phyloP scores from a whole-genome alignment of 2,113 vertebrate species.

The Antechinus flavipes region DNA sequence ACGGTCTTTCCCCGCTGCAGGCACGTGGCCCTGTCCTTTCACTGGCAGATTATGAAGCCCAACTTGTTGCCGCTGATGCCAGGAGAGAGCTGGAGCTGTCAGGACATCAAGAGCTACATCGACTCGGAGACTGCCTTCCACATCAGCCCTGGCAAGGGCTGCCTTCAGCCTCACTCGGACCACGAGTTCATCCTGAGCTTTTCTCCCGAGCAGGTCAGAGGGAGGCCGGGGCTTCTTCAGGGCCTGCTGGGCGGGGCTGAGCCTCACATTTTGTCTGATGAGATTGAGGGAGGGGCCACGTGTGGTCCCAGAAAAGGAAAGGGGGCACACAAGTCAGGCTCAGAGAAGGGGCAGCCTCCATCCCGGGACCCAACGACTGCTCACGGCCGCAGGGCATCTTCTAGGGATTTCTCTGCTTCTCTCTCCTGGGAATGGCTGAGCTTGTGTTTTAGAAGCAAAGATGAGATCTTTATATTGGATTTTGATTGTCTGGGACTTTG shows the following conservation, averaged over 20 bases:
- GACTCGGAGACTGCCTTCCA: conserved; percentile 88
- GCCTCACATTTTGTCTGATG: background rate
- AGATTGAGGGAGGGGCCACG: background rate
- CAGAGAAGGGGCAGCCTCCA: rapidly evolving
- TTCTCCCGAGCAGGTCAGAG: conserved; percentile 89
- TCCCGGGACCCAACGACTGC: background rate
- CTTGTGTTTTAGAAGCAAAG: background rate
- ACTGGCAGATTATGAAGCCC: conserved; percentile 92
- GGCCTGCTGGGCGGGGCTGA: rapidly evolving
- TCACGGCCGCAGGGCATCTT: background rate
- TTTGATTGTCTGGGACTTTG: background rate
- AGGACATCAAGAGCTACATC: conserved; percentile 76
- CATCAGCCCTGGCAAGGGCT: conserved; percentile 86
- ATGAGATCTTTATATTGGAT: background rate
- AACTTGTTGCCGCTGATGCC: conserved; percentile 83
- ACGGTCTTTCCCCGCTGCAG: conserved; percentile 78
- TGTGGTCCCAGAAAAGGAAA: background rate
- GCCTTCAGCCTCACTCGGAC: conserved; percentile 85
- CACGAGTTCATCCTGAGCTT: conserved; percentile 90
- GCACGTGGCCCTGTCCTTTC: conserved; percentile 91
- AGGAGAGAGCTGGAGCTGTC: conserved; percentile 71
- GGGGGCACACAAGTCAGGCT: background rate
- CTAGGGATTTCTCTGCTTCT: background rate
- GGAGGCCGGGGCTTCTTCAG: rapidly evolving
- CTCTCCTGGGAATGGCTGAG: background rate